Evolutionary conservation across 2,113 vertebrate species (phyloP).

Genomic region (Sylvicapra grimmia): DNA sequence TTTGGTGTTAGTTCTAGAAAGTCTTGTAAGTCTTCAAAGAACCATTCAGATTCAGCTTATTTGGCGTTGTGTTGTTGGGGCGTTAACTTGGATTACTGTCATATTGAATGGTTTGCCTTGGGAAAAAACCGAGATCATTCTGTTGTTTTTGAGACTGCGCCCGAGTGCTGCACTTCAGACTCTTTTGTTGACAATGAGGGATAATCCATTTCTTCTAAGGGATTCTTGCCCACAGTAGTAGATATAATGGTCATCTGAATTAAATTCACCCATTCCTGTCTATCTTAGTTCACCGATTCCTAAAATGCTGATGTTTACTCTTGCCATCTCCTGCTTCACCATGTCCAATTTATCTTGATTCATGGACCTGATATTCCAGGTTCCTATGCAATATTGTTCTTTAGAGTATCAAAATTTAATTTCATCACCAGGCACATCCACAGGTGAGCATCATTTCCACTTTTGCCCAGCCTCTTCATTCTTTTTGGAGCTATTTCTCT

Average conservation of each 20-base stretch:
- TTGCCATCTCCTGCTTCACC: background rate
- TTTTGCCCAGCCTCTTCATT: background rate
- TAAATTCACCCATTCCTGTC: background rate
- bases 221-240: background rate
- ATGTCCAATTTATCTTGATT: background rate
- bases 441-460: background rate
- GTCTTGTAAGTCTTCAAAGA: background rate
- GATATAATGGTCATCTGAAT: background rate
- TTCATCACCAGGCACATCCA: background rate
- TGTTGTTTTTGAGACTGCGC: background rate
- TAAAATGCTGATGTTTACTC: background rate
- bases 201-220: background rate
- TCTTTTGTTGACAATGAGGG: background rate
- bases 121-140: background rate
- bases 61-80: background rate
- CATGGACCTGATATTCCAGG: background rate
- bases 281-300: background rate
- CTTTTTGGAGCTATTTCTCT: background rate
- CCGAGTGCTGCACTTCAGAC: background rate
- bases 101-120: background rate
- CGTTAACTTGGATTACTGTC: background rate
- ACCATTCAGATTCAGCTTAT: background rate
- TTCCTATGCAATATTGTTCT: background rate
- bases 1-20: background rate
- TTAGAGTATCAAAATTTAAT: background rate